phyloP scores from a whole-genome alignment of 2,113 vertebrate genomes.

The Plecturocebus donacophilus region DNA sequence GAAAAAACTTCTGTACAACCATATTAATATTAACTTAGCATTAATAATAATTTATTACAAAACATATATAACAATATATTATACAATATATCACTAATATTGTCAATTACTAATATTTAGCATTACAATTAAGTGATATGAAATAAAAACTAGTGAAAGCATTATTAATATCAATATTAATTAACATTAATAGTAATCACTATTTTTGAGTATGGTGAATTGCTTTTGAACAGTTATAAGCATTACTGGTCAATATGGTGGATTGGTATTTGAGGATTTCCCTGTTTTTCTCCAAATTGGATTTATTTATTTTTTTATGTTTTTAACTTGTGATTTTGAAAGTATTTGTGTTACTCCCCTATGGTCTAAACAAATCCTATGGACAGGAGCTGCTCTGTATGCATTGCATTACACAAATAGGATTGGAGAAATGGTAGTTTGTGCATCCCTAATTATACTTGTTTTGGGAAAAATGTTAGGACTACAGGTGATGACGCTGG shows the following conservation, averaged over 20 bases:
- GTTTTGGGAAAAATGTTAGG: neutral
- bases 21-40: neutral
- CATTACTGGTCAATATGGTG: neutral
- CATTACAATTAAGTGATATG: neutral
- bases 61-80: neutral
- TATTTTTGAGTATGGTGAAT: neutral
- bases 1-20: neutral
- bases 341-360: neutral
- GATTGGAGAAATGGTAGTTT: neutral
- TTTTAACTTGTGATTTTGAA: slow-evolving; percentile 10
- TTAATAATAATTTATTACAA: neutral
- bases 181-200: neutral
- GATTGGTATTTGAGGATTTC: neutral
- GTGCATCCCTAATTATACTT: neutral
- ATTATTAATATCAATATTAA: neutral
- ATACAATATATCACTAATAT: neutral
- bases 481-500: neutral
- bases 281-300: neutral
- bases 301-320: neutral
- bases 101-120: neutral
- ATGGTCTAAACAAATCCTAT: neutral
- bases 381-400: neutral
- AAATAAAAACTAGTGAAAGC: neutral
- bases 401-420: neutral
- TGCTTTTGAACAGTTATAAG: neutral